phyloP scores from a whole-genome alignment of 2,797 vertebrate species.

The Perodicticus potto region DNA sequence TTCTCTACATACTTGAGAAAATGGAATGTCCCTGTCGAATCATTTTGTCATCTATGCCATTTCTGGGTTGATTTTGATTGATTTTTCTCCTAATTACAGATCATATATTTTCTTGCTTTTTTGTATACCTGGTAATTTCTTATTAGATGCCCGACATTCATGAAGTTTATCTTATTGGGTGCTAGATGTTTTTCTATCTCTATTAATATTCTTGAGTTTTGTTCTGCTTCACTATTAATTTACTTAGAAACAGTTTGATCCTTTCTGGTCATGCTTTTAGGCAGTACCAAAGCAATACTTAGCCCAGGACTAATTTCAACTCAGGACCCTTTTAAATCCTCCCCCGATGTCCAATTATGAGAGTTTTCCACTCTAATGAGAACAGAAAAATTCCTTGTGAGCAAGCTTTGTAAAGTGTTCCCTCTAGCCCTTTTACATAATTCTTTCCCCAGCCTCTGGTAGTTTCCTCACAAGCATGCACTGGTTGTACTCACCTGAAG shows the following conservation, averaged over 20 bases:
- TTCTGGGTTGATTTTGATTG: background rate
- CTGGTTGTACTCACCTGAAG: background rate
- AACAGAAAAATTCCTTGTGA: background rate
- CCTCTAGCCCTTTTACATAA: background rate
- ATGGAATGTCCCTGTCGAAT: background rate
- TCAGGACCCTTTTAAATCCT: background rate
- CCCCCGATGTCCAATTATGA: background rate
- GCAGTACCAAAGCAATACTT: background rate
- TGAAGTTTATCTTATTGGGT: conserved; percentile 15
- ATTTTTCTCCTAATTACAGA: background rate
- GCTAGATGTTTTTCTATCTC: background rate
- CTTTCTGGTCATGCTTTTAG: background rate
- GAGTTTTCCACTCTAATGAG: background rate
- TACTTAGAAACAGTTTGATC: background rate
- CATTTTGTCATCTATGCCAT: background rate
- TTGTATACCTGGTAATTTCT: background rate
- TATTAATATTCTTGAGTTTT: conserved; percentile 31
- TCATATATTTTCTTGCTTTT: conserved; percentile 27
- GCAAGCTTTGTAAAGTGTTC: background rate
- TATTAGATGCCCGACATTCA: background rate
- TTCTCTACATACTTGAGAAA: conserved; percentile 2
- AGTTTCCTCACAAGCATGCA: background rate
- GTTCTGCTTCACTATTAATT: background rate
- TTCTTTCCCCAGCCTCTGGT: background rate
- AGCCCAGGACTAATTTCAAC: background rate